Base-by-base conservation (phyloP, 2,888 invertebrate species). In the Odontocerum albicorne region DNA sequence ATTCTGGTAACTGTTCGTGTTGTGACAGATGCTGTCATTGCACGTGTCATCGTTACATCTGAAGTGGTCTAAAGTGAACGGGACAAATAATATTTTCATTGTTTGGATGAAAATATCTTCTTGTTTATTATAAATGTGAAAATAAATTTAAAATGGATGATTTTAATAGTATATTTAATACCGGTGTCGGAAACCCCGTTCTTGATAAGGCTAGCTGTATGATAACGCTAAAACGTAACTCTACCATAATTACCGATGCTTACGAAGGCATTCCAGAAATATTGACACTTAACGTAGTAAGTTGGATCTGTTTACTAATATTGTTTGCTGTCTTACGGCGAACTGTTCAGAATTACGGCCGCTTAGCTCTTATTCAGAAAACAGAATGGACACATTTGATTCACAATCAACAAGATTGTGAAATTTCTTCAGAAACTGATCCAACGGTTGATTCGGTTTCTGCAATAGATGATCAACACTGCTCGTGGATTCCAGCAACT, bases 251-350 rank as follows among this genome's bases (percentile, higher is more conserved):
- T 54, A 86, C 86, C 31, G 85, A 84, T 63, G 84, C 85, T 19
- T 95, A 93, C 70, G 92, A 92, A 70, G 96, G 95, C 42, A 94
- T 96, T 66, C 96, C 96, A 15, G 92, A 95, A 70, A 96, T 93
- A 57, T 78, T 96, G 59, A 80, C 92, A 57, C 76, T 96, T 17
- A 96, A 96, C 71, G 73, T 90, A 62, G 77, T 91, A 62, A 87
- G 87, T 56, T 95, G 93, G 82, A 66, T 85, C 62, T 75, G 86
- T 52, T 76, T 96, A 66, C 76, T 92, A 42, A 69, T 91, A 44
- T 74, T 96, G 59, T 96, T 96, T 71, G 88, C 92, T 13, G 78
- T 92, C 43, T 71, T 96, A 64, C 78, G 96, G 51, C 92, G 94
- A 68, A 86, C 90, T 66, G 96, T 96, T 1, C 95, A 96, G 88